Evolutionary conservation across 2,888 invertebrate genomes (phyloP), one percentile per base, ranked within the genome.

Genomic region (Bimastos eiseni): DNA sequence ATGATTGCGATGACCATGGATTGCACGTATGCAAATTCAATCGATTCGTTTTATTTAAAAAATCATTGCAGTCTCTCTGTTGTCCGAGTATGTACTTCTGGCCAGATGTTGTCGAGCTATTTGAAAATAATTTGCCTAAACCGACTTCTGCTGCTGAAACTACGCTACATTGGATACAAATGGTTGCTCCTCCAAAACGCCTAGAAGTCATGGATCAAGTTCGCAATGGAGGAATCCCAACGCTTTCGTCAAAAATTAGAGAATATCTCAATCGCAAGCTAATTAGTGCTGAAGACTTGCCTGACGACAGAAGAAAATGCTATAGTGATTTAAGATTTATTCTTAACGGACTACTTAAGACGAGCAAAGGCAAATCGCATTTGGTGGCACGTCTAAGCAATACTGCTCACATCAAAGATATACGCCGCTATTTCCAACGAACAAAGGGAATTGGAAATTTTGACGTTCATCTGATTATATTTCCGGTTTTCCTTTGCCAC

Each of bases 21-120:
- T 41, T 91, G 37, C 49, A 83, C 70, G 90, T 91, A 1, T 90
- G 90, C 84, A 91, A 91, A 55, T 89, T 90, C 90, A 90, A 90
- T 55, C 33, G 41, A 24, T 91, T 83, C 84, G 36, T 90, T 11
- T n/a, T 91, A 37, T 49, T 19, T 30, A 91, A 90, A 34, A 90
- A 84, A 34, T 41, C 38, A 55, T 33, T 91, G 41, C 17, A 55
- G n/a, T 41, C 37, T 37, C 33, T 21, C 34, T 86, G 70, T 41
- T 33, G 8, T 37, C 91, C 90, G 17, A 41, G 34, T 1, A 89
- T 89, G 37, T 89, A 89, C 89, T 34, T 38, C 24, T 89, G 89
- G 89, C 37, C 86, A 36, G 34, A 86, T 1, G 37, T 36, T 86
- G 86, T 36, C 36, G 37, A 34, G 34, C 8, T 86, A 36, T 6